Base-by-base conservation (phyloP, 2,888 invertebrate species). In the Hetaerina titia region DNA sequence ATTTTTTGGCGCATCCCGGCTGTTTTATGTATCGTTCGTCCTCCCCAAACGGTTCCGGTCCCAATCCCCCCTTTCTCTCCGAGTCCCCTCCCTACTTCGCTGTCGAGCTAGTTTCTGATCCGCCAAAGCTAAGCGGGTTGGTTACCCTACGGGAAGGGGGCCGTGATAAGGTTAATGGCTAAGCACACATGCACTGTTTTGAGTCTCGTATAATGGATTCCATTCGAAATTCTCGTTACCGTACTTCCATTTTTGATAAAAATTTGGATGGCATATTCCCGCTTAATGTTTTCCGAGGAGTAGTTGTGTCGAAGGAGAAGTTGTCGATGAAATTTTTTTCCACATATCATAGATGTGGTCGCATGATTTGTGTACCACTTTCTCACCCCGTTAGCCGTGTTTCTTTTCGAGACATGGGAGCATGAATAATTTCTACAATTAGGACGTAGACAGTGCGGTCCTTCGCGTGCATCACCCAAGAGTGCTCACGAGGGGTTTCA, bases 1-100 rank as follows among this genome's bases (percentile, higher is more conserved):
- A 89, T n/a, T 89, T 92, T 92, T 92, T 92, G 92, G 92, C 92
- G 92, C 92, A 92, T 92, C 92, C 56, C 19, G 92, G n/a, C 69
- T 92, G 81, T 92, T 92, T 69, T 56, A 56, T 92, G 45, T 92
- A 22, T 92, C 92, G 13, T 89, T 58, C 89, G 56, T 89, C 89
- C 89, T n/a, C 58, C 89, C 89, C 22, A 89, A 89, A 89, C 57
- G 89, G 22, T 22, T 58, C 57, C 89, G 2, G 15, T 17, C 89
- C 58, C 58, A n/a, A 8, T 5, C 58, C 58, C 89, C 22, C 22
- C 89, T 17, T 22, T 57, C 89, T 8, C 25, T 22, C 2, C 87
- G 31, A 9, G 5, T n/a, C 25, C 81, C 25, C 15, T 57, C 45
- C 58, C 56, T 11, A 15, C 19, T n/a, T 22, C 60, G 11, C 22